phyloP scores from a whole-genome alignment of 1,140 invertebrate genomes.

The Alviniconcha marisindica region DNA sequence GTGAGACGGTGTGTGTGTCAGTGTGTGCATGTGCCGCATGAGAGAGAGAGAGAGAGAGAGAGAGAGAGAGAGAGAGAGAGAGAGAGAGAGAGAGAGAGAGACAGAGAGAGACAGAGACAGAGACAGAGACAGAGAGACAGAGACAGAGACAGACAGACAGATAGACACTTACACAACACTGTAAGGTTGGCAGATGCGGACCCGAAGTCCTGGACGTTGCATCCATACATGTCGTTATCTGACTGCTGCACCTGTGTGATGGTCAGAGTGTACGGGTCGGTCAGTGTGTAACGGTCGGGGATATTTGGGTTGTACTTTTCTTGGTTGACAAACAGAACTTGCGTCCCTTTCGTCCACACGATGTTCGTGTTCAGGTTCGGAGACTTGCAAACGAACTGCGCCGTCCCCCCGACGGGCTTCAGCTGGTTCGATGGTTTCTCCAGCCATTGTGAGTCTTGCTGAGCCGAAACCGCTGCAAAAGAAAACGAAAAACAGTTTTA shows the following conservation, averaged over 20 bases:
- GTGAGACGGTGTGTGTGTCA: no score
- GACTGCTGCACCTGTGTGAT: conserved; percentile 39
- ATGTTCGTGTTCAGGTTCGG: not conserved
- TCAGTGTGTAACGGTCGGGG: conserved; percentile 4
- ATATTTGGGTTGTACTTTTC: not conserved
- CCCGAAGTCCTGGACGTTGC: conserved; percentile 37
- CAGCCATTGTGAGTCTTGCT: not conserved
- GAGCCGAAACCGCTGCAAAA: not conserved
- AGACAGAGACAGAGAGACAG: not conserved
- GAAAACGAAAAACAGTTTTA: not conserved
- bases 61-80: no score
- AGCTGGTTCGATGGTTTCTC: conserved; percentile 10
- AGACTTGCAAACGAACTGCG: conserved; percentile 9
- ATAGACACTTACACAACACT: conserved; percentile 29
- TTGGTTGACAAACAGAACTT: conserved; percentile 6
- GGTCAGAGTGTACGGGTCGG: conserved; percentile 30
- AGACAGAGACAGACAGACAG: not conserved
- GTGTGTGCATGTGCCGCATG: no score
- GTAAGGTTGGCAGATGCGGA: conserved; percentile 40
- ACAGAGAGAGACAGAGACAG: no score
- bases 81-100: no score
- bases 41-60: no score
- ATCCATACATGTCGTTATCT: conserved; percentile 44
- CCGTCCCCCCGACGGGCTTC: not conserved
- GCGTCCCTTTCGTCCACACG: conserved; percentile 12